Evolutionary conservation across 2,888 invertebrate genomes (phyloP).

Genomic region (Diloba caeruleocephala): DNA sequence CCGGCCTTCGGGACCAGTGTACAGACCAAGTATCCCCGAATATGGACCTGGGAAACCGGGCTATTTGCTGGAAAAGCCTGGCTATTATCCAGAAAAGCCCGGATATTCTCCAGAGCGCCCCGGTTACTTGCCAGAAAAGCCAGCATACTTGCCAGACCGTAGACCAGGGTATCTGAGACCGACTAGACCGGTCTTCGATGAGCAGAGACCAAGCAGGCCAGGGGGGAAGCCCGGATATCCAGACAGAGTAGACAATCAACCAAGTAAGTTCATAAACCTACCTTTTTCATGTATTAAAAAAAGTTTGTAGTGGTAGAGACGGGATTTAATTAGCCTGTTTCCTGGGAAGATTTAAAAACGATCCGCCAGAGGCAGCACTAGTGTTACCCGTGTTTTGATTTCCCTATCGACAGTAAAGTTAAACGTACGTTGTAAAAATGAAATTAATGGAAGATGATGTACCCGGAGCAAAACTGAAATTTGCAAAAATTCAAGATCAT

Average conservation of each 20-base stretch:
- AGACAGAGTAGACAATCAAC: slow-evolving; percentile 66
- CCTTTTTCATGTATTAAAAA: too few species aligned
- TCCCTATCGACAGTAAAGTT: too few species aligned
- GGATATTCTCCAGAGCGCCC: slow-evolving; percentile 40
- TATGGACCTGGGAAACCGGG: slow-evolving; percentile 43
- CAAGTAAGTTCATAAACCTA: slow-evolving; percentile 64
- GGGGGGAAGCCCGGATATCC: slow-evolving; percentile 58
- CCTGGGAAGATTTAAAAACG: too few species aligned
- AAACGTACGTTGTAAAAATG: too few species aligned
- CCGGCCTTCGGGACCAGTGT: slow-evolving; percentile 44
- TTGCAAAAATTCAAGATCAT: too few species aligned
- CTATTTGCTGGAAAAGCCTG: too few species aligned
- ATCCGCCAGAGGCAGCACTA: too few species aligned
- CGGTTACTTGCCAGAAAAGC: slow-evolving; percentile 40
- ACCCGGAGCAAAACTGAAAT: too few species aligned
- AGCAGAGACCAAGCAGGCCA: slow-evolving; percentile 26
- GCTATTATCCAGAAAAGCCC: slow-evolving; percentile 40
- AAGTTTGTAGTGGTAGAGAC: too few species aligned
- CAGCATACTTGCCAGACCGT: slow-evolving; percentile 37
- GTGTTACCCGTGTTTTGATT: too few species aligned
- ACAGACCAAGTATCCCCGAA: slow-evolving; percentile 40
- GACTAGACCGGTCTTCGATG: slow-evolving; percentile 36
- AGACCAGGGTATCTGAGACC: slow-evolving; percentile 51
- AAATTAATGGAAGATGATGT: too few species aligned
- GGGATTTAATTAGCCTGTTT: too few species aligned